phyloP scores from a whole-genome alignment of 2,113 vertebrate species.

The Amblyornis subalaris region DNA sequence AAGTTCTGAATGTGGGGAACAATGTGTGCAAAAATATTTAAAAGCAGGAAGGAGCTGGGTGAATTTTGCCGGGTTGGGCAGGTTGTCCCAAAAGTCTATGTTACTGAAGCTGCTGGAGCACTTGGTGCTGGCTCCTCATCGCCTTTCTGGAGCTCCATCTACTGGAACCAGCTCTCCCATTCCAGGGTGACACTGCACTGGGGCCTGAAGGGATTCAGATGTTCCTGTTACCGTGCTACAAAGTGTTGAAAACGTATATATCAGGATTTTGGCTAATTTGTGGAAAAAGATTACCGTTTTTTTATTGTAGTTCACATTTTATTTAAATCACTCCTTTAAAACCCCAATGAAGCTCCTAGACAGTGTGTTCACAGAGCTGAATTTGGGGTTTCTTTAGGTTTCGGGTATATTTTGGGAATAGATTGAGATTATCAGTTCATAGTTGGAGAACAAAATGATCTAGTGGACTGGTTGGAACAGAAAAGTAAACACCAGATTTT shows the following conservation, averaged over 20 bases:
- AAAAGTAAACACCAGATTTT: background rate
- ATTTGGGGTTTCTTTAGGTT: background rate
- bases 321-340: background rate
- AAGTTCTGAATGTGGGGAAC: background rate
- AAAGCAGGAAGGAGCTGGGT: background rate
- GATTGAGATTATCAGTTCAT: background rate
- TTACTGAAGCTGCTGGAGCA: background rate
- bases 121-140: background rate
- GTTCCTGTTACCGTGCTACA: background rate
- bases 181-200: fast-evolving
- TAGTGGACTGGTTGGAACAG: background rate
- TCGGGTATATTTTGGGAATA: background rate
- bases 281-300: background rate
- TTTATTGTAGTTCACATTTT: background rate
- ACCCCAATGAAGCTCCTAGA: fast-evolving
- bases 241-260: background rate
- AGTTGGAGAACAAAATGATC: background rate
- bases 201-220: background rate
- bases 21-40: background rate
- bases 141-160: conserved; percentile 46
- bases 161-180: background rate
- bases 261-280: background rate
- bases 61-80: background rate
- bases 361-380: background rate
- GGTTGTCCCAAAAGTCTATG: background rate